phyloP scores from a whole-genome alignment of 1,140 invertebrate species.

The Oncopodura yosiiana region DNA sequence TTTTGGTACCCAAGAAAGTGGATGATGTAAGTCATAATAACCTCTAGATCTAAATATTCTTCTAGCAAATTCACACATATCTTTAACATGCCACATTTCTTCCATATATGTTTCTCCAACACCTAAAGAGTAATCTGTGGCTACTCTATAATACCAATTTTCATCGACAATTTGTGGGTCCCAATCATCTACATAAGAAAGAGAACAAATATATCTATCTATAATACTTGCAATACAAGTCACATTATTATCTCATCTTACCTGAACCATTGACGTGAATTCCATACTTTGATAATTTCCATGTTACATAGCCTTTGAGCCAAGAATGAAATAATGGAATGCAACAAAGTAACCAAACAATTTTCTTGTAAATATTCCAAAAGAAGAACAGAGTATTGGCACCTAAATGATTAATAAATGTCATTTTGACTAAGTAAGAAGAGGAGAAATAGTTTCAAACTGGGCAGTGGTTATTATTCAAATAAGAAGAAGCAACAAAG shows the following conservation, averaged over 20 bases:
- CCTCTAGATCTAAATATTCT: constrained; percentile 6
- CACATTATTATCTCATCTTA: too few species aligned
- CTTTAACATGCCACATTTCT: constrained; percentile 2
- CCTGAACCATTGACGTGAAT: constrained; percentile 1
- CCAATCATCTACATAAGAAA: constrained; percentile 1
- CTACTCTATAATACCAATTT: constrained; percentile 12
- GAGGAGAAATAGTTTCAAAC: too few species aligned
- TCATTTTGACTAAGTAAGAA: too few species aligned
- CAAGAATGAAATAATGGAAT: background rate
- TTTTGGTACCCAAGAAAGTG: constrained; percentile 3
- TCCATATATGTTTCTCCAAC: constrained; percentile 22
- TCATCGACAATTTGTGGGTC: constrained; percentile 6
- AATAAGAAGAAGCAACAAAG: too few species aligned
- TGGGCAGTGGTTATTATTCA: too few species aligned
- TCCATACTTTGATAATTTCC: background rate
- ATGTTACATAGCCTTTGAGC: background rate
- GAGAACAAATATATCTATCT: too few species aligned
- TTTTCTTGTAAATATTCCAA: constrained; percentile 5
- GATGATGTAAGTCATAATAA: constrained; percentile 7
- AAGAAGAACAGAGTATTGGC: background rate
- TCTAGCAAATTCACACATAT: constrained; percentile 1
- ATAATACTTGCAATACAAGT: too few species aligned
- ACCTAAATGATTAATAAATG: constrained; percentile 2
- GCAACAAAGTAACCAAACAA: background rate
- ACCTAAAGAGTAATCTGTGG: constrained; percentile 5